Evolutionary conservation across 2,797 vertebrate species (phyloP).

Genomic region (Eulemur mongoz): DNA sequence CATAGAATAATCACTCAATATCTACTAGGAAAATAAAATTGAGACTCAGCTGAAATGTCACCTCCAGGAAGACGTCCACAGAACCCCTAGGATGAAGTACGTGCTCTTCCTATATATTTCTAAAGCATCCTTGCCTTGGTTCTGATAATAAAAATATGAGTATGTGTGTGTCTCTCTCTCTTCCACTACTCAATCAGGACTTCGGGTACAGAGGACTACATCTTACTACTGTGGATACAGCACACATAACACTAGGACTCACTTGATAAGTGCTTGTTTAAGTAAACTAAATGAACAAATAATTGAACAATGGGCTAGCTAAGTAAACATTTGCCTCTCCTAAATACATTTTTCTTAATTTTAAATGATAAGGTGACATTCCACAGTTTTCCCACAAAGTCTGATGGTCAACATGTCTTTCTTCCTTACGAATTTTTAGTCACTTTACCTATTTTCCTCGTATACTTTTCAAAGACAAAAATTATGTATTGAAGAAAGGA

Average conservation of each 20-base stretch:
- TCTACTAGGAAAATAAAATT: conserved; percentile 6
- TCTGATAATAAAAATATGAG: neutral
- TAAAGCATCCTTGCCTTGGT: neutral
- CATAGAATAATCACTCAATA: neutral
- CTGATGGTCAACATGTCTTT: neutral
- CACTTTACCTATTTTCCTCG: neutral
- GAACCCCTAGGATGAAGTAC: neutral
- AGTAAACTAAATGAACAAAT: neutral
- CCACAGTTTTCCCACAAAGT: neutral
- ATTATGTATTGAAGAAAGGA: neutral
- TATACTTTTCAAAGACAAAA: neutral
- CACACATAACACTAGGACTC: neutral
- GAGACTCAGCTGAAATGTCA: neutral
- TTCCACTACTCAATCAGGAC: too few relatives aligned
- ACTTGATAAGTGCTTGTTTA: neutral
- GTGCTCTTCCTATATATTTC: neutral
- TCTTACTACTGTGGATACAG: too few relatives aligned
- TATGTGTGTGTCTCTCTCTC: neutral
- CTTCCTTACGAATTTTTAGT: neutral
- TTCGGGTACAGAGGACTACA: rapidly evolving
- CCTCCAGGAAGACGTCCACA: neutral
- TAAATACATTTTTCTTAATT: neutral
- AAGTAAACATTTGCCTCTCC: neutral
- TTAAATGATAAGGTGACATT: neutral
- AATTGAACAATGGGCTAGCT: neutral